Conservation (phyloP, 2,888 invertebrate species). For the Drosophila peninsularis region DNA sequence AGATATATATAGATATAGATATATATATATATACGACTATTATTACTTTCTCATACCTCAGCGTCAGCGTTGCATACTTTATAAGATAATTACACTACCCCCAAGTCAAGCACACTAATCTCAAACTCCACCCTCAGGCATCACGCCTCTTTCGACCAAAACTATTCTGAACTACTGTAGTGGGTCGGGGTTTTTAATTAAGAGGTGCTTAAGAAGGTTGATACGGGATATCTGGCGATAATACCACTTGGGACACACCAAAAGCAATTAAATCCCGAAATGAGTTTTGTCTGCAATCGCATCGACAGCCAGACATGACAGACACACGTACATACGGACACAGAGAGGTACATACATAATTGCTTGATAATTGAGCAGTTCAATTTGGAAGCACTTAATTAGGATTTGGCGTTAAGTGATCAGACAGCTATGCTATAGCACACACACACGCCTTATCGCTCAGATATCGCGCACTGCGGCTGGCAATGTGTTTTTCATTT, state of each 20-base stretch:
- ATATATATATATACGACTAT: too few species aligned
- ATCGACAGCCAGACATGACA: not conserved
- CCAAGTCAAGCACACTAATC: not conserved
- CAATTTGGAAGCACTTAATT: slow-evolving; percentile 31
- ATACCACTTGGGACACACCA: not conserved
- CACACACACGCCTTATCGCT: slow-evolving; percentile 11
- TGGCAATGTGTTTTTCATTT: slow-evolving; percentile 15
- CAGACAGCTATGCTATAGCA: slow-evolving; percentile 25
- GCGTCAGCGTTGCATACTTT: too few species aligned
- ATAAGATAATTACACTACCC: not conserved
- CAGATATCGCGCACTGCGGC: slow-evolving; percentile 21
- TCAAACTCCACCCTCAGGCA: too few species aligned
- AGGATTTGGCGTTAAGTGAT: slow-evolving; percentile 32
- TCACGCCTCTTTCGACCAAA: not conserved
- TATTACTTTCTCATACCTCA: too few species aligned
- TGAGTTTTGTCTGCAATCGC: slow-evolving; percentile 7
- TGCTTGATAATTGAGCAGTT: slow-evolving; percentile 44
- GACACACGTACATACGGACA: not conserved
- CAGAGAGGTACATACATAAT: slow-evolving; percentile 15
- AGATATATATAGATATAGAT: too few species aligned
- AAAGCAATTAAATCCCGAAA: slow-evolving; percentile 1
- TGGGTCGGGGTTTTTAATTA: slow-evolving; percentile 6
- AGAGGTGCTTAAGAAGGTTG: slow-evolving; percentile 10
- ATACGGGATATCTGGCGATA: not conserved
- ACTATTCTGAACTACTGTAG: not conserved